Conservation (phyloP, 2,113 vertebrate genomes). For the Percopsis transmontana region DNA sequence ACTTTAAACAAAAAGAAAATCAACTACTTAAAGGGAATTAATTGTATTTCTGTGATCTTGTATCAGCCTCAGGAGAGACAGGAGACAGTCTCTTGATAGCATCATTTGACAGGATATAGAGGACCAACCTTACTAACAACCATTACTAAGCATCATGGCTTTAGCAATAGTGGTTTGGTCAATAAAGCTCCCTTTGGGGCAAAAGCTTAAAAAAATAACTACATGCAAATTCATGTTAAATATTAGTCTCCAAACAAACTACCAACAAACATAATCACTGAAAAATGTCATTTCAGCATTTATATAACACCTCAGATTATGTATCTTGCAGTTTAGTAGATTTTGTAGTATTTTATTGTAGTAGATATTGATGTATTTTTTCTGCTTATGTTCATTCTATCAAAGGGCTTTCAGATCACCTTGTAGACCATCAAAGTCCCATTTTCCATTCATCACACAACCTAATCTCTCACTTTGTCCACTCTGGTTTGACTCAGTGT, state of each 20-base stretch:
- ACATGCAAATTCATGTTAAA: no score
- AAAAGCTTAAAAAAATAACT: conserved; percentile 7
- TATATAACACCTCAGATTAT: no score
- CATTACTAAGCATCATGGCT: no score
- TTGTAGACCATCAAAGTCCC: neutral
- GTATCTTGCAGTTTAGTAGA: no score
- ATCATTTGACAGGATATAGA: neutral
- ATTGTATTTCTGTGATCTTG: conserved; percentile 30
- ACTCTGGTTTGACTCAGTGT: neutral
- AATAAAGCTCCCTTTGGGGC: conserved; percentile 5
- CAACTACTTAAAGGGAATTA: conserved; percentile 48
- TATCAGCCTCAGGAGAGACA: neutral
- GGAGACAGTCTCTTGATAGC: conserved; percentile 4
- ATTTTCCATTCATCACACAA: conserved; percentile 1
- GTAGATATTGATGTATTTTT: no score
- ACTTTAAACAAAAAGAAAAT: conserved; percentile 41
- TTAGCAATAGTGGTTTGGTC: no score
- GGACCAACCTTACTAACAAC: conserved; percentile 33
- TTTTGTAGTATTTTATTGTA: no score
- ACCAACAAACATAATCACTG: no score
- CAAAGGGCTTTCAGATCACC: neutral
- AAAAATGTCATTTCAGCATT: no score
- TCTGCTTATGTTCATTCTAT: neutral
- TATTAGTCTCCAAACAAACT: conserved; percentile 29
- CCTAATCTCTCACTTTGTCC: conserved; percentile 5